These are phyloP conservation scores for Drosophila equinoxialis DNA, from an alignment of 1,140 invertebrate species.

Conservation along the genomic window DNA sequence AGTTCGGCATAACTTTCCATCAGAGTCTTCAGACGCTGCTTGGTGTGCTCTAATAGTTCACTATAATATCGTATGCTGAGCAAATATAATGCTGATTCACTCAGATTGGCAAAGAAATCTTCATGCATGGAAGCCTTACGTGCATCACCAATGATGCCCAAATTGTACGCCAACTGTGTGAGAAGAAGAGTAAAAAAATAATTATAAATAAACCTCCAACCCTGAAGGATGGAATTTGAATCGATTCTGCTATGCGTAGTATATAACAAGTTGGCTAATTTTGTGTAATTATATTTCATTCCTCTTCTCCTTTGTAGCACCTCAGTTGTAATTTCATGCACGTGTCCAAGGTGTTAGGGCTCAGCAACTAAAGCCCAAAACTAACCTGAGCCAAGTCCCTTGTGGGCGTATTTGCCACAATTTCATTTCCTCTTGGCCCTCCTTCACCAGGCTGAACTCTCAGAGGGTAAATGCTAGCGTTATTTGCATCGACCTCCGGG, in stretches of 20 bases:
- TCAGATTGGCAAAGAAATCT: constrained; percentile 82
- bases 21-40: constrained; percentile 60
- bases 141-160: constrained; percentile 74
- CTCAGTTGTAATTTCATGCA: neutral
- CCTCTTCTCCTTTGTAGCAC: neutral
- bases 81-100: constrained; percentile 72
- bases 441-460: constrained; percentile 45
- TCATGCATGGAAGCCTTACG: constrained; percentile 82
- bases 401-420: constrained; percentile 74
- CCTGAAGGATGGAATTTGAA: neutral
- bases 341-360: constrained; percentile 28
- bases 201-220: neutral
- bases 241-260: neutral
- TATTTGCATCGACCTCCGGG: constrained; percentile 8
- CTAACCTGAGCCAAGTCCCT: constrained; percentile 76
- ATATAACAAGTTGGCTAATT: neutral
- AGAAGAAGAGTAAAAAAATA: neutral
- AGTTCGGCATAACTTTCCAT: constrained; percentile 68
- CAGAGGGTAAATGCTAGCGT: constrained; percentile 28
- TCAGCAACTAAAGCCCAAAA: constrained; percentile 3
- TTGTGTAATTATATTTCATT: neutral
- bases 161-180: constrained; percentile 67
- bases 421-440: constrained; percentile 45
- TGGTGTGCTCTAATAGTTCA: constrained; percentile 73
- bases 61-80: constrained; percentile 70